A percentile compares a stretch with the other conserved stretches of the same genome.
These are phyloP conservation scores for Chelonus formosanus DNA, from an alignment of 2,888 invertebrate species.

Conservation along the genomic window DNA sequence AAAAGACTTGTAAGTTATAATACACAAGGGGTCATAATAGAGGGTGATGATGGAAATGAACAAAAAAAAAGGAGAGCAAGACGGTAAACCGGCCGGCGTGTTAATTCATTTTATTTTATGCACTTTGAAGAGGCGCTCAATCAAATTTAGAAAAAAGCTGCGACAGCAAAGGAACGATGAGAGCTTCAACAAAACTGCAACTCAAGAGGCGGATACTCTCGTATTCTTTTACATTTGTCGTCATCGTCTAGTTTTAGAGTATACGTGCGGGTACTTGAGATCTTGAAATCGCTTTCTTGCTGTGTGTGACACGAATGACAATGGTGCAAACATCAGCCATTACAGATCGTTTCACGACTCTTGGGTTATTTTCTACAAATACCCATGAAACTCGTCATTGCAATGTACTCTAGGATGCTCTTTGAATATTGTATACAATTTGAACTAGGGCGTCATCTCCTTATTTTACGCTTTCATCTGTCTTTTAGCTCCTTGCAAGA, in stretches of 20 bases:
- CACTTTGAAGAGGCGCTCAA: conserved; percentile 61
- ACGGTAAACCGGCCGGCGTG: conserved; percentile 38
- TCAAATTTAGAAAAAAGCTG: conserved; percentile 59
- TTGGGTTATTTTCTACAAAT: conserved; percentile 31
- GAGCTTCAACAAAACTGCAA: conserved; percentile 20
- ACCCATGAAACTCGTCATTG: conserved; percentile 21
- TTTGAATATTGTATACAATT: conserved; percentile 5
- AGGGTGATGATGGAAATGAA: conserved; percentile 26
- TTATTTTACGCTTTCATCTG: too few relatives aligned
- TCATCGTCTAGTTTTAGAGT: conserved; percentile 3
- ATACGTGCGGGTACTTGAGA: conserved; percentile 32
- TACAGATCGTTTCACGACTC: conserved; percentile 30
- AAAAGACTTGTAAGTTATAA: conserved; percentile 26
- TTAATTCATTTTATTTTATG: conserved; percentile 60
- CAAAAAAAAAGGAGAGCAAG: conserved; percentile 7
- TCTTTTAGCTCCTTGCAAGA: too few relatives aligned
- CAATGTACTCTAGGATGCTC: conserved; percentile 10
- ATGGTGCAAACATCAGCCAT: conserved; percentile 26
- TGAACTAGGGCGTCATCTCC: neutral
- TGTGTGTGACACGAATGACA: conserved; percentile 30
- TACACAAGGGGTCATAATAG: conserved; percentile 25
- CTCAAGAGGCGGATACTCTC: conserved; percentile 25
- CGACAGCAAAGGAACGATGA: conserved; percentile 47
- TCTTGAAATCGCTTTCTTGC: conserved; percentile 27
- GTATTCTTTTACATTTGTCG: conserved; percentile 22